Evolutionary conservation across 1,140 invertebrate genomes (phyloP).

Genomic region (Armadillidium nasatum): DNA sequence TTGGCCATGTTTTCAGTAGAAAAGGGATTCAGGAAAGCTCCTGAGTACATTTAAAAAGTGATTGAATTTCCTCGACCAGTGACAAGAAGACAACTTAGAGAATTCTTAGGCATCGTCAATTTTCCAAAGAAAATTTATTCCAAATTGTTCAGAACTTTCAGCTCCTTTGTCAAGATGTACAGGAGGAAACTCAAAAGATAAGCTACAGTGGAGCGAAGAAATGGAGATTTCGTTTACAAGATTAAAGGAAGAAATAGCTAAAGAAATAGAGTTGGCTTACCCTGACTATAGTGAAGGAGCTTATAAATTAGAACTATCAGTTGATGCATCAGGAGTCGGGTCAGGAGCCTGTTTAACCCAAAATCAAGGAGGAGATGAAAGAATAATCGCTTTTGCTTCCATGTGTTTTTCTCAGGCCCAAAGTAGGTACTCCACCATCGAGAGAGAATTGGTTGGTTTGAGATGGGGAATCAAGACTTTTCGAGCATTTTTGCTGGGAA

Average conservation of each 20-base stretch:
- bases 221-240: neutral
- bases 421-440: neutral
- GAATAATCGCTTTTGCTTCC: too few relatives aligned
- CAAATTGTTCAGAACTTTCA: conserved; percentile 1
- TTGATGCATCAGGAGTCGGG: too few relatives aligned
- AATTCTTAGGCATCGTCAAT: neutral
- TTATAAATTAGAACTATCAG: too few relatives aligned
- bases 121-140: conserved; percentile 25
- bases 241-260: neutral
- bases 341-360: too few relatives aligned
- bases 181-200: neutral
- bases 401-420: conserved; percentile 12
- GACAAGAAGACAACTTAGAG: neutral
- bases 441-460: neutral
- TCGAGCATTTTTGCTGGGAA: conserved; percentile 5
- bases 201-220: too few relatives aligned
- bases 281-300: too few relatives aligned
- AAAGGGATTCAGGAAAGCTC: neutral
- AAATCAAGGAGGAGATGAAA: too few relatives aligned
- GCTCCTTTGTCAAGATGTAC: too few relatives aligned
- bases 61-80: neutral
- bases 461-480: conserved; percentile 12
- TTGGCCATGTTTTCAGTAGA: neutral
- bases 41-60: neutral
- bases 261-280: too few relatives aligned